phyloP scores from a whole-genome alignment of 2,888 invertebrate species.

The Leistus spinibarbis region DNA sequence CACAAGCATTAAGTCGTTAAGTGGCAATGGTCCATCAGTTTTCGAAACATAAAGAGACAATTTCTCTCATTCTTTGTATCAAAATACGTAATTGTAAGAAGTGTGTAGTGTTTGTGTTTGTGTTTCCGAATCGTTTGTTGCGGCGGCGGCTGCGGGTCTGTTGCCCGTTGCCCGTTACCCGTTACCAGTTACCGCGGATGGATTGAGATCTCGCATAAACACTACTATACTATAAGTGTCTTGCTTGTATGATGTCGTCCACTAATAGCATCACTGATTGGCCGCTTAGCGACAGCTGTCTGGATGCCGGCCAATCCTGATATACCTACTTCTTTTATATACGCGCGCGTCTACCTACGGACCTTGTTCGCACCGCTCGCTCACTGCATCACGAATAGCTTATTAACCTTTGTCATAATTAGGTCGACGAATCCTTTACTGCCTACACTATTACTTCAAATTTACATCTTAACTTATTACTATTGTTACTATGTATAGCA shows the following conservation, averaged over 20 bases:
- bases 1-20: not conserved
- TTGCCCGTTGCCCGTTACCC: too few species aligned
- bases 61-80: not conserved
- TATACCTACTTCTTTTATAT: not conserved
- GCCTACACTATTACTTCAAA: not conserved
- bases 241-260: not conserved
- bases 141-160: not conserved
- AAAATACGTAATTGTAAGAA: not conserved
- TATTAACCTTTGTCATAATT: slow-evolving; percentile 11
- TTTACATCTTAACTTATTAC: not conserved
- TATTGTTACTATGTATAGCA: not conserved
- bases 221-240: not conserved
- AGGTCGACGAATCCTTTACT: not conserved
- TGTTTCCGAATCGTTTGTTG: slow-evolving; percentile 9
- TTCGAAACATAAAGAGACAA: not conserved
- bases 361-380: not conserved
- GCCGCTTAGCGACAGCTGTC: slow-evolving; percentile 22
- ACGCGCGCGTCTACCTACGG: slow-evolving; percentile 1
- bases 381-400: not conserved
- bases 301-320: slow-evolving; percentile 11
- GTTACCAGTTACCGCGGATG: slow-evolving; percentile 9
- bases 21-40: not conserved
- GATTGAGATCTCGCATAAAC: slow-evolving; percentile 21
- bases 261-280: slow-evolving; percentile 26
- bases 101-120: not conserved